Evolutionary conservation across 2,113 vertebrate genomes (phyloP).

Genomic region (Calidris pygmaea): DNA sequence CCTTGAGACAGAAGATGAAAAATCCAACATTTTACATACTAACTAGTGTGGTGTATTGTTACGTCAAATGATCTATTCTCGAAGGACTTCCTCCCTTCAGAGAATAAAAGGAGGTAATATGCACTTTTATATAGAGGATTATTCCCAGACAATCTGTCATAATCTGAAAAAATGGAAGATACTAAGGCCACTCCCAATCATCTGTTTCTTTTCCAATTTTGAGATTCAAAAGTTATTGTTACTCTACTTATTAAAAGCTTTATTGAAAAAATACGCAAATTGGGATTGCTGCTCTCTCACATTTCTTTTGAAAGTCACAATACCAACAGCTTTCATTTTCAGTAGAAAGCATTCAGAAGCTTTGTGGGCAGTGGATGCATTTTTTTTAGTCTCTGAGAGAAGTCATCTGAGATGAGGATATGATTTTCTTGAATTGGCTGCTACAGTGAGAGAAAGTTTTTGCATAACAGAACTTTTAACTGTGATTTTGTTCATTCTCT

Average conservation of each 20-base stretch:
- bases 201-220: not conserved
- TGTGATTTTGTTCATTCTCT: not conserved
- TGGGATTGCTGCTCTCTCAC: not conserved
- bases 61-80: not conserved
- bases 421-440: not conserved
- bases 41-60: not conserved
- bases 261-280: not conserved
- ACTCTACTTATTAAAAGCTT: not conserved
- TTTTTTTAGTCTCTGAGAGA: not conserved
- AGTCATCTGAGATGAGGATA: not conserved
- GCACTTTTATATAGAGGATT: not conserved
- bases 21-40: slow-evolving; percentile 5
- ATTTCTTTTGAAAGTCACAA: not conserved
- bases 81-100: not conserved
- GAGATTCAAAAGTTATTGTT: not conserved
- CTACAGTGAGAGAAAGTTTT: not conserved
- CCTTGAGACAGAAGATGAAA: slow-evolving; percentile 10
- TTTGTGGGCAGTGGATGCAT: not conserved
- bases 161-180: not conserved
- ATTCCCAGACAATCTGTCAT: not conserved
- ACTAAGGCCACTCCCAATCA: not conserved
- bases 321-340: not conserved
- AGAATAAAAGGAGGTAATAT: slow-evolving; percentile 1
- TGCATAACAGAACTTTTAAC: not conserved
- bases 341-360: not conserved